phyloP scores from a whole-genome alignment of 2,888 invertebrate species.

The Amphipyra tragopoginis region DNA sequence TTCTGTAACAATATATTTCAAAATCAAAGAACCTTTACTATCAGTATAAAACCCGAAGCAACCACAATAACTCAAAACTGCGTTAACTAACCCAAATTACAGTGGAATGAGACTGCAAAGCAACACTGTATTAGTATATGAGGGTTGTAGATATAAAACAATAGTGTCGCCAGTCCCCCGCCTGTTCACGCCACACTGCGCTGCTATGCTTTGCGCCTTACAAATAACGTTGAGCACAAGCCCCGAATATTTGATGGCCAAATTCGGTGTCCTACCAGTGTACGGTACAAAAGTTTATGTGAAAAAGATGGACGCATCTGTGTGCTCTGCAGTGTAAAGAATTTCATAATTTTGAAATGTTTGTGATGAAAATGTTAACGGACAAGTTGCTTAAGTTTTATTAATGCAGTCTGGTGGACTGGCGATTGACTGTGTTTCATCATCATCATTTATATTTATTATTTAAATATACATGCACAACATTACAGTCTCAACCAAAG shows the following conservation, averaged over 20 bases:
- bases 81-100: slow-evolving; percentile 1
- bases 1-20: no score
- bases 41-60: not conserved
- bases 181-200: slow-evolving; percentile 9
- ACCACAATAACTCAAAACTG: not conserved
- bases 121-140: slow-evolving; percentile 11
- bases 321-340: slow-evolving; percentile 1
- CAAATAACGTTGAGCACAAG: slow-evolving; percentile 17
- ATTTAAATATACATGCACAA: no score
- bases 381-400: not conserved
- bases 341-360: slow-evolving; percentile 1
- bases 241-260: slow-evolving; percentile 20
- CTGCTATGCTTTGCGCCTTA: slow-evolving; percentile 20
- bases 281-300: slow-evolving; percentile 6
- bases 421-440: no score
- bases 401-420: no score
- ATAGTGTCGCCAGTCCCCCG: slow-evolving; percentile 5
- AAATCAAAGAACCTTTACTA: not conserved
- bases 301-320: slow-evolving; percentile 10
- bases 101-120: slow-evolving; percentile 1
- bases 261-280: slow-evolving; percentile 12
- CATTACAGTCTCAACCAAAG: no score
- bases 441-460: no score
- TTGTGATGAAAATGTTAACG: not conserved
- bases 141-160: slow-evolving; percentile 10